Conservation (phyloP, 1,140 invertebrate genomes). For the Neelides sp. region DNA sequence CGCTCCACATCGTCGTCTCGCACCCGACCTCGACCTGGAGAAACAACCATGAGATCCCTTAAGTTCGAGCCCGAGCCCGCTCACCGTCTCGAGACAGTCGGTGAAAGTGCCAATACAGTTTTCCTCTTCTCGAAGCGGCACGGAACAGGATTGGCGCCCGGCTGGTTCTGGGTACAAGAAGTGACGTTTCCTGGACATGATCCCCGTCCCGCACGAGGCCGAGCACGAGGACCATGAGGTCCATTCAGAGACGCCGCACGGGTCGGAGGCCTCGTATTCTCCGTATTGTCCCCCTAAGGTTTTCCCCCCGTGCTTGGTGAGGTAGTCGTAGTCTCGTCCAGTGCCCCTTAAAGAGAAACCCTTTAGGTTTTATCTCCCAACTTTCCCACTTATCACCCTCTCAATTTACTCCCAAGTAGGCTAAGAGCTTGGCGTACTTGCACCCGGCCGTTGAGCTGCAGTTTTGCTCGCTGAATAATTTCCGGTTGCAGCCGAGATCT, state of each 20-base stretch:
- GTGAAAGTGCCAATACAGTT: neutral
- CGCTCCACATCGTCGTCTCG: slow-evolving; percentile 33
- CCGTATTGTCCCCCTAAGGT: neutral
- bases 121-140: too few relatives aligned
- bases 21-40: slow-evolving; percentile 31
- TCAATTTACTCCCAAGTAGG: too few relatives aligned
- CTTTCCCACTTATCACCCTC: neutral
- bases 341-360: neutral
- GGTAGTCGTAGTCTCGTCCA: neutral
- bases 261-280: slow-evolving; percentile 5
- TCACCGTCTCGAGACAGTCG: neutral
- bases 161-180: slow-evolving; percentile 47
- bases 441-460: slow-evolving; percentile 18
- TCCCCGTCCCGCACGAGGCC: slow-evolving; percentile 63
- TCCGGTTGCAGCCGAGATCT: slow-evolving; percentile 21
- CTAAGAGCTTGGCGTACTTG: slow-evolving; percentile 8
- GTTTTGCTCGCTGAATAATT: slow-evolving; percentile 6
- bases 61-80: neutral
- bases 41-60: neutral
- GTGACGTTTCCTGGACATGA: slow-evolving; percentile 54
- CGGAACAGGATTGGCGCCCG: slow-evolving; percentile 5
- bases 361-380: neutral
- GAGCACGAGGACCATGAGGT: slow-evolving; percentile 69
- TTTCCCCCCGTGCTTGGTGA: neutral
- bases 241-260: slow-evolving; percentile 62